Base-by-base conservation (phyloP, 2,113 vertebrate genomes). In the Platycercus adscitus region DNA sequence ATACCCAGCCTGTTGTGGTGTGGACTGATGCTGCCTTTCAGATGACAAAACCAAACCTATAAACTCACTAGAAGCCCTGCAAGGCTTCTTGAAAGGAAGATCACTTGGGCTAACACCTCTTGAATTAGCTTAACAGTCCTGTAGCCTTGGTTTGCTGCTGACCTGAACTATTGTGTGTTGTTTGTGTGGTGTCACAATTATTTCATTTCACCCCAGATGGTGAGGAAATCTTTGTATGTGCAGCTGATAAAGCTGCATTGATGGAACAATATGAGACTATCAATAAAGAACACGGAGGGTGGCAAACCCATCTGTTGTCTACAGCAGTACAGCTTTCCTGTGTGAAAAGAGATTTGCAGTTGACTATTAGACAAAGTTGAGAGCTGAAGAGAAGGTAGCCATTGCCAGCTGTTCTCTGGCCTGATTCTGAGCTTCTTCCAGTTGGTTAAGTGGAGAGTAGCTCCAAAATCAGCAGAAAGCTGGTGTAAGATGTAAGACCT, bases 61-160 rank as follows among this genome's bases (percentile, higher is more conserved):
- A 64, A 94, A 81, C 43, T 92, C n/a, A 43, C 17, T 41, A 37
- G 13, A 85, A 93, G 76, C 89, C 43, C 81, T 58, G 7, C 26
- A 58, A 82, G 50, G n/a, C 65, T 92, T 71, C 56, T 81, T 64
- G 60, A 76, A 88, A 89, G 46, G 73, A 92, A 69, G 65, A 39
- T 39, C 10, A 15, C 73, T 84, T 84, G 86, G 73, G 86, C 61
- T 79, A 41, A 70, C 17, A 49, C 72, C 81, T 85, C 89, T n/a
- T 93, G 69, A 92, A 95, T 92, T 91, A 94, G 90, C 89, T 75
- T 37, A 93, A 81, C 88, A 91, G 93, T 95, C 95, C 91, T 92
- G 81, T 89, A 94, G 90, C 96, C 91, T 86, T 81, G 52, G 35
- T 90, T 88, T 93, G 82, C 88, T 95, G 94, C 86, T 96, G 88